Conservation (phyloP, 2,888 invertebrate species). For the Abrostola triplasia region DNA sequence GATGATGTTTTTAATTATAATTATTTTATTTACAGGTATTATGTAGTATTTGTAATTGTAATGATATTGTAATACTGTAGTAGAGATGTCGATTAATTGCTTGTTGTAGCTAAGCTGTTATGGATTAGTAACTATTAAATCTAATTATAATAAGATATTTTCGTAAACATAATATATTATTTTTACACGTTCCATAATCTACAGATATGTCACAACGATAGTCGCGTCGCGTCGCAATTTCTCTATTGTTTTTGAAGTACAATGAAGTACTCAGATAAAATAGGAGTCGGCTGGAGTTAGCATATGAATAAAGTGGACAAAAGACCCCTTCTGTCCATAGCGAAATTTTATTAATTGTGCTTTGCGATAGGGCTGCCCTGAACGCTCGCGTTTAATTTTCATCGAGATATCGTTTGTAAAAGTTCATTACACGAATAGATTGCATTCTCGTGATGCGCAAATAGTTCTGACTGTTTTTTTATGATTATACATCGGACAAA, state of each 20-base stretch:
- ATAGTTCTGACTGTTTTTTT: neutral
- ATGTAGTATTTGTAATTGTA: too few species aligned
- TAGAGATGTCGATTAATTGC: too few species aligned
- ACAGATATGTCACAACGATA: conserved; percentile 42
- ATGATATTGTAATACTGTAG: too few species aligned
- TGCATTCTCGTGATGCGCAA: neutral
- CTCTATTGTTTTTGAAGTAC: conserved; percentile 78
- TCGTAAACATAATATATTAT: conserved; percentile 26
- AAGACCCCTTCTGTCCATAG: conserved; percentile 74
- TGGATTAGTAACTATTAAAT: too few species aligned
- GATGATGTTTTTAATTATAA: too few species aligned
- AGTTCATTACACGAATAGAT: conserved; percentile 6
- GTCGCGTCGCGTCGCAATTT: conserved; percentile 65
- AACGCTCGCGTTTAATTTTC: conserved; percentile 40
- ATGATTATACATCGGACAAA: too few species aligned
- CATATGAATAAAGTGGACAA: conserved; percentile 86
- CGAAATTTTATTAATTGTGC: conserved; percentile 81
- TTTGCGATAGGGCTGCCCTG: conserved; percentile 54
- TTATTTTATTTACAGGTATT: too few species aligned
- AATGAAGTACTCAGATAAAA: conserved; percentile 75
- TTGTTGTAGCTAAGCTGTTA: too few species aligned
- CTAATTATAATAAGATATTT: neutral
- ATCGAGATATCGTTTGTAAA: conserved; percentile 30
- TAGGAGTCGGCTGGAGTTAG: conserved; percentile 78
- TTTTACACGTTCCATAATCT: conserved; percentile 35